Base-by-base conservation (phyloP, 2,797 vertebrate genomes). In the Danio jaintianensis region DNA sequence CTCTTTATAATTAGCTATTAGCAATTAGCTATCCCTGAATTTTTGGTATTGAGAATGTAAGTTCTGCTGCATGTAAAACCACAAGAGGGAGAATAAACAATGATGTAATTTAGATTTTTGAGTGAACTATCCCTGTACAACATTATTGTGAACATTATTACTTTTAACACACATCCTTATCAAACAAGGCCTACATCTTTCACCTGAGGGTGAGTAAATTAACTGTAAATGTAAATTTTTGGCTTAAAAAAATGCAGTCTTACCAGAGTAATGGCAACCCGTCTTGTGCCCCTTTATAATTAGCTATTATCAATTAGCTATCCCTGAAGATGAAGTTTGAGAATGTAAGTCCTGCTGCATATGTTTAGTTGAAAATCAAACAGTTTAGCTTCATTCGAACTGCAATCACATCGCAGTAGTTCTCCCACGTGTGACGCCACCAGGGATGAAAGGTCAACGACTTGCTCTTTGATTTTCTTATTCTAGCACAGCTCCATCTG, bases 371-470 rank as follows among this genome's bases (percentile, higher is more conserved):
- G 42, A 63, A 18, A 53, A 16, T 58, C 11, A 4, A 63, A 50
- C 12, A 11, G 16, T 12, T 40, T 42, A 22, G 43, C 48, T 64
- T 22, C 8, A 55, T 76, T 55, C 64, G 18, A 43, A 64, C 47
- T n/a, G 5, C 36, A 9, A 43, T 58, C 52, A 72, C 40, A 7
- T 45, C 50, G 55, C 48, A 29, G 18, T 59, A 56, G 56, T 66
- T 64, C 5, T 75, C 45, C n/a, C 16, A 68, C 4, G 1, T 77
- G 75, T 45, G 62, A 68, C 8, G 13, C 43, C 77, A 61, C 45
- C 67, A 61, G 55, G 67, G 47, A 52, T 61, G 47, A 70, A 59
- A 79, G 55, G 76, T 78, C 67, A 71, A 43, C 43, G 55, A 52
- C 56, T 62, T 40, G 55, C 45, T 52, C 45, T 62, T 52, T 62